These are phyloP conservation scores for Amphiduros pacificus DNA, from an alignment of 2,888 invertebrate species.

Conservation along the genomic window DNA sequence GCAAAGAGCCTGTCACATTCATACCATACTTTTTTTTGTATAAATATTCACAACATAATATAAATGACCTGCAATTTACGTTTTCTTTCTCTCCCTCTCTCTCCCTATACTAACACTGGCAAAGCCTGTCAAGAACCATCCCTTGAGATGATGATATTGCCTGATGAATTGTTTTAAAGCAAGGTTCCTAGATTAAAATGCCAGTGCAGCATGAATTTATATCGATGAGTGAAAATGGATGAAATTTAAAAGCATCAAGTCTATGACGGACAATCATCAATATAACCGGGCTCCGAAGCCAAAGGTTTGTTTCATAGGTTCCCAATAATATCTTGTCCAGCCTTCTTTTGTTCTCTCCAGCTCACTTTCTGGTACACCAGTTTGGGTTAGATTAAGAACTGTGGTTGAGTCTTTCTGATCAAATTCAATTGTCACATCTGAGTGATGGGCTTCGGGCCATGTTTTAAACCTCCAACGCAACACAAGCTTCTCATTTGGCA, in stretches of 20 bases:
- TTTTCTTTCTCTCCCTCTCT: too few relatives aligned
- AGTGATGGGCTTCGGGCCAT: constrained; percentile 91
- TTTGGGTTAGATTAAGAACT: constrained; percentile 78
- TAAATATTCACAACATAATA: too few relatives aligned
- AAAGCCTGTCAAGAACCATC: too few relatives aligned
- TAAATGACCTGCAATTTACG: too few relatives aligned
- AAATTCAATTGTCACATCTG: constrained; percentile 82
- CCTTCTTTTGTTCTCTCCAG: constrained; percentile 77
- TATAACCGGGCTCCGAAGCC: constrained; percentile 73
- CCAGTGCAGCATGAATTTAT: too few relatives aligned
- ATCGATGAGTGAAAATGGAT: background rate
- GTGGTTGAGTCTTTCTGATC: constrained; percentile 88
- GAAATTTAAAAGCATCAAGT: background rate
- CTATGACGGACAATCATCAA: constrained; percentile 17
- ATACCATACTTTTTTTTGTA: too few relatives aligned
- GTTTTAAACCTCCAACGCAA: constrained; percentile 92
- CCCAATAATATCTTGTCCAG: constrained; percentile 90
- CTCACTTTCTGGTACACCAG: constrained; percentile 80
- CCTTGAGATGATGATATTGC: too few relatives aligned
- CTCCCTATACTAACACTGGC: too few relatives aligned
- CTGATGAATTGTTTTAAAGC: too few relatives aligned
- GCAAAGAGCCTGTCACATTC: too few relatives aligned
- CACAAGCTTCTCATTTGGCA: constrained; percentile 79
- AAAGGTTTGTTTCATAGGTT: constrained; percentile 88
- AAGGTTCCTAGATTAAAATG: too few relatives aligned